Evolutionary conservation across 2,113 vertebrate genomes (phyloP), one percentile per base, ranked within the genome.

Genomic region (Corvus moneduloides): DNA sequence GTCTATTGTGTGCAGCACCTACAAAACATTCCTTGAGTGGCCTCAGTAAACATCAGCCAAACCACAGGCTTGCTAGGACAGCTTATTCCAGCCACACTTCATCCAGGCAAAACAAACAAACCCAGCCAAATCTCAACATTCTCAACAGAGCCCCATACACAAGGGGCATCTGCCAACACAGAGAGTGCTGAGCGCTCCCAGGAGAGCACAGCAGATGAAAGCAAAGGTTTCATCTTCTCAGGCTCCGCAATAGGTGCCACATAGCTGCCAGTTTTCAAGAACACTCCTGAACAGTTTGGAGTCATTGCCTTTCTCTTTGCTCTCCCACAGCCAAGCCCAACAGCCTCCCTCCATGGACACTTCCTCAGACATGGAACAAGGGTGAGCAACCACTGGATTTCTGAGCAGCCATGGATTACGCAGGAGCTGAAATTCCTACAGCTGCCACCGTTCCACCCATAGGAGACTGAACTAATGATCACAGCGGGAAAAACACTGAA

Each of bases 391-490:
- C 2, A 4, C n/a, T 26, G 37, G 30, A 17, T 69, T 30, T 59
- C 67, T 41, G 30, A 83, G 44, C 5, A 23, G 39, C 37, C 3
- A 0, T 0, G 23, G 72, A 51, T 24, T 24, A 39, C 0, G 0
- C 17, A 21, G 79, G n/a, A 51, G 35, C 68, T 13, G 39, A 63
- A 94, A 63, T 1, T 6, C 44, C 64, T 51, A 12, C 52, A 52
- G 73, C 61, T 81, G 68, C 64, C 27, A 27, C 18, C 24, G 68
- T 16, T 54, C 30, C 75, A 54, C 52, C 37, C n/a, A 30, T 0
- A 46, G 33, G 9, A 87, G 30, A 59, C 18, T 17, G 28, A 90
- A 59, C 32, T 37, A 46, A 52, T 4, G 41, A 43, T 43, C 28
- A 32, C 18, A 59, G 48, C 2, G 8, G 46, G 67, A 49, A 79